phyloP scores from a whole-genome alignment of 2,797 vertebrate species.

The Peromyscus eremicus region DNA sequence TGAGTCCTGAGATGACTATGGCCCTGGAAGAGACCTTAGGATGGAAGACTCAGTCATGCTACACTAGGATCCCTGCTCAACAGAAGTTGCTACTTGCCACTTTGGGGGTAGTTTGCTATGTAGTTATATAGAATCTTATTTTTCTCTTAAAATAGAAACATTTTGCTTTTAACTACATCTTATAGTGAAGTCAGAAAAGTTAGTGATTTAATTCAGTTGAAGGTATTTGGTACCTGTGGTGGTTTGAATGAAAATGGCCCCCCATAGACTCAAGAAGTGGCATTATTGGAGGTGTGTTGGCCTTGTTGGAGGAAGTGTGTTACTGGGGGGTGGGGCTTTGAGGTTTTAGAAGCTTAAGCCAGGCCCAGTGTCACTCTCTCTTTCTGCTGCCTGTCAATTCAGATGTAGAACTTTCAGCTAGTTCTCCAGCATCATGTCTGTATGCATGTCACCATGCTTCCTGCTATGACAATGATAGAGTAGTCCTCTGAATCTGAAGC shows the following conservation, averaged over 20 bases:
- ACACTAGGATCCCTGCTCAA: background rate
- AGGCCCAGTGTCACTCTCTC: too few species aligned
- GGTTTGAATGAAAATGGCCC: background rate
- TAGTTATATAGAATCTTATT: background rate
- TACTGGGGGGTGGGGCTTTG: background rate
- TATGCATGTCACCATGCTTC: too few species aligned
- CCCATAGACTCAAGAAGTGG: background rate
- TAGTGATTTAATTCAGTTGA: background rate
- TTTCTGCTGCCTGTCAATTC: too few species aligned
- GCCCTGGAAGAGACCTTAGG: background rate
- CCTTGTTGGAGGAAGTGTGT: background rate
- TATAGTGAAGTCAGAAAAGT: background rate
- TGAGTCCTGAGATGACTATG: background rate
- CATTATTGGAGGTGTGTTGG: background rate
- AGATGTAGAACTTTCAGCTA: background rate
- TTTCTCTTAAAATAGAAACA: background rate
- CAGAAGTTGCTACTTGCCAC: background rate
- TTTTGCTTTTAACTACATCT: background rate
- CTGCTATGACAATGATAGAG: background rate
- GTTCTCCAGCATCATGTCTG: background rate
- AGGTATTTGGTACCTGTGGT: background rate
- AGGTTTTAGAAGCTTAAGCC: background rate
- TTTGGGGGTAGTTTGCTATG: slow-evolving; percentile 10
- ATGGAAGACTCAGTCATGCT: background rate
- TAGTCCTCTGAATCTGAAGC: background rate